These are phyloP conservation scores for Macrocentrus cingulum DNA, from an alignment of 1,140 invertebrate genomes.

Conservation along the genomic window DNA sequence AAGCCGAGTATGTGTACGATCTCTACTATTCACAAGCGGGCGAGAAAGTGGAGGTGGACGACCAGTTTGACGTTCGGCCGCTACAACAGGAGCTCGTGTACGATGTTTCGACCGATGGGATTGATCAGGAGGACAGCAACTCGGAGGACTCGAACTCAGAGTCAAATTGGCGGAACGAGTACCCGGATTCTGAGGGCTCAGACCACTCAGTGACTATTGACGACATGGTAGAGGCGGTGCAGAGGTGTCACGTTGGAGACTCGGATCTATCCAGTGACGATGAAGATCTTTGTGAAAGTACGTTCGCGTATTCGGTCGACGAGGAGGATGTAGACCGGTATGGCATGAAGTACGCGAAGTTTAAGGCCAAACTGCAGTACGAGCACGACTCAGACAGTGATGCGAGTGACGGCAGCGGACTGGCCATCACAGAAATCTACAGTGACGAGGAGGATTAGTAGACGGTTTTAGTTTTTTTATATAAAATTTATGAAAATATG, in stretches of 20 bases:
- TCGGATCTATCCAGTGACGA: constrained; percentile 50
- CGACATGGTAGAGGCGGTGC: constrained; percentile 46
- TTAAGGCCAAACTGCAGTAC: constrained; percentile 54
- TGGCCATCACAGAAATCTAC: constrained; percentile 18
- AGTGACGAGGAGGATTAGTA: constrained; percentile 29
- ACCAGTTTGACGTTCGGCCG: constrained; percentile 35
- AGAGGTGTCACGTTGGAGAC: constrained; percentile 37
- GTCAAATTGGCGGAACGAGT: constrained; percentile 60
- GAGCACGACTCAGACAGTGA: constrained; percentile 32
- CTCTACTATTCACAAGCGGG: constrained; percentile 43
- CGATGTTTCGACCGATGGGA: constrained; percentile 32
- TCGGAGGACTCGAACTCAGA: constrained; percentile 62
- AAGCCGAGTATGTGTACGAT: constrained; percentile 43
- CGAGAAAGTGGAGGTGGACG: constrained; percentile 31
- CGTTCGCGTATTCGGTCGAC: constrained; percentile 57
- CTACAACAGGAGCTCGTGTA: constrained; percentile 41
- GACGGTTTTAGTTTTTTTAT: too few relatives aligned
- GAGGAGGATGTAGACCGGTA: constrained; percentile 56
- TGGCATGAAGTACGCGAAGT: constrained; percentile 62
- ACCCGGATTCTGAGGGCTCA: constrained; percentile 57
- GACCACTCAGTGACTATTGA: constrained; percentile 43
- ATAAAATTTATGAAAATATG: too few relatives aligned
- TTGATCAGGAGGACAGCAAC: constrained; percentile 39
- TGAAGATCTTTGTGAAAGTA: constrained; percentile 54
- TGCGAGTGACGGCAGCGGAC: constrained; percentile 16